Conservation (phyloP, 2,888 invertebrate genomes). For the Xylocampa areola region DNA sequence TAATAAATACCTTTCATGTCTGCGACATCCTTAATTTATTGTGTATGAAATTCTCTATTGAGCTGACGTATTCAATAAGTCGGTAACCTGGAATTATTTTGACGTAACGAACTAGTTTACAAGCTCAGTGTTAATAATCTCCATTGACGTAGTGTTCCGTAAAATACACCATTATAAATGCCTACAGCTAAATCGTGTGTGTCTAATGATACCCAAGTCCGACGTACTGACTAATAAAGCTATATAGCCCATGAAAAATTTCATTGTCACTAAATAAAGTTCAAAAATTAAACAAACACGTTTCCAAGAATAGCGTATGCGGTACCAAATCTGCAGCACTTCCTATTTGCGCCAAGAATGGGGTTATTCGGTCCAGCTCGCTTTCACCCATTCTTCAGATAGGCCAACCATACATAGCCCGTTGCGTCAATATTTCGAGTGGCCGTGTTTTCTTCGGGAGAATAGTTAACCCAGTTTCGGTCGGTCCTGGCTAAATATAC, state of each 20-base stretch:
- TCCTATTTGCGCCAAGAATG: constrained; percentile 78
- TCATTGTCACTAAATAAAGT: constrained; percentile 35
- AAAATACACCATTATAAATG: constrained; percentile 17
- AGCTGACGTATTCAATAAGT: not conserved
- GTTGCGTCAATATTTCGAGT: constrained; percentile 82
- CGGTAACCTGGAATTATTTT: not conserved
- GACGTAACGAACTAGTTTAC: constrained; percentile 10
- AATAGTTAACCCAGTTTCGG: constrained; percentile 87
- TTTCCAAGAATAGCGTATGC: constrained; percentile 37
- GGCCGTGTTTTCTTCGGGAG: constrained; percentile 79
- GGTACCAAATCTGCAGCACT: constrained; percentile 64
- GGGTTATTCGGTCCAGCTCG: constrained; percentile 75
- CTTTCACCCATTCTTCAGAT: constrained; percentile 74
- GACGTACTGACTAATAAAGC: constrained; percentile 27
- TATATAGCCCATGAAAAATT: constrained; percentile 32
- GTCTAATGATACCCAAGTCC: constrained; percentile 27
- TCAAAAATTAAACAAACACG: constrained; percentile 23
- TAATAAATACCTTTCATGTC: constrained; percentile 17
- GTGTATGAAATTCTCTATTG: constrained; percentile 12
- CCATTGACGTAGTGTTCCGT: constrained; percentile 4
- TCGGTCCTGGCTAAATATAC: constrained; percentile 74
- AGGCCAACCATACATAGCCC: constrained; percentile 71
- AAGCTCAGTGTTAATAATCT: constrained; percentile 21
- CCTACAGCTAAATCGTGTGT: constrained; percentile 28
- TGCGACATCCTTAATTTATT: constrained; percentile 15